These are phyloP conservation scores for Morpho deidamia DNA, from an alignment of 2,888 invertebrate genomes.

Conservation along the genomic window DNA sequence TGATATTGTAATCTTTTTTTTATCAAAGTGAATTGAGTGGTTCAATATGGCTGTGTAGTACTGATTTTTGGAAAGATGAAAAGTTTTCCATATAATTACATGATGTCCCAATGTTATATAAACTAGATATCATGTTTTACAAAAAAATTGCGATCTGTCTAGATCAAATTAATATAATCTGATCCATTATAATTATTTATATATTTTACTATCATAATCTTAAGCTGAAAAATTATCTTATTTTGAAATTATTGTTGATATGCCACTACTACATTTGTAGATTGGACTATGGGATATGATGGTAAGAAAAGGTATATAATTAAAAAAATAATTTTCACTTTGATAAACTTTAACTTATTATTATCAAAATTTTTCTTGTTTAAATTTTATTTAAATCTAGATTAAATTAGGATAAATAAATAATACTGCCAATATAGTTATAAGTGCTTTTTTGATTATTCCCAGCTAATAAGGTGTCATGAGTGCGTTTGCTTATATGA, in stretches of 20 bases:
- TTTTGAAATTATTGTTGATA: too few species aligned
- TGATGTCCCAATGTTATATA: neutral
- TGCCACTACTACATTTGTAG: too few species aligned
- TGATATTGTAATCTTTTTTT: slow-evolving; percentile 14
- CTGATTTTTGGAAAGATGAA: slow-evolving; percentile 2
- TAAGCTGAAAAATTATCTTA: too few species aligned
- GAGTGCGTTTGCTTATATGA: slow-evolving; percentile 25
- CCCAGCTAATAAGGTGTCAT: slow-evolving; percentile 28
- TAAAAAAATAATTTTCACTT: too few species aligned
- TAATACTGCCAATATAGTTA: slow-evolving; percentile 50
- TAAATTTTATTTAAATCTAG: slow-evolving; percentile 17
- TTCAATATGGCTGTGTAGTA: slow-evolving; percentile 25
- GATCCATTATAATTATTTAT: too few species aligned
- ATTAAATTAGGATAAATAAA: slow-evolving; percentile 30
- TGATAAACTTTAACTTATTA: neutral
- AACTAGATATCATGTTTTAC: too few species aligned
- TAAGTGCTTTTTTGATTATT: slow-evolving; percentile 46
- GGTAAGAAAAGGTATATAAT: too few species aligned
- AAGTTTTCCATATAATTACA: too few species aligned
- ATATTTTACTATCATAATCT: too few species aligned
- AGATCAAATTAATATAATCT: too few species aligned
- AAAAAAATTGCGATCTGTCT: too few species aligned
- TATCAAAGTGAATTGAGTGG: slow-evolving; percentile 9
- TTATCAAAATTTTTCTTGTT: slow-evolving; percentile 7
- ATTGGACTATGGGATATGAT: too few species aligned